Evolutionary conservation across 2,797 vertebrate species (phyloP), one percentile per base, ranked within the genome.

Genomic region (Urosaurus nigricauda): DNA sequence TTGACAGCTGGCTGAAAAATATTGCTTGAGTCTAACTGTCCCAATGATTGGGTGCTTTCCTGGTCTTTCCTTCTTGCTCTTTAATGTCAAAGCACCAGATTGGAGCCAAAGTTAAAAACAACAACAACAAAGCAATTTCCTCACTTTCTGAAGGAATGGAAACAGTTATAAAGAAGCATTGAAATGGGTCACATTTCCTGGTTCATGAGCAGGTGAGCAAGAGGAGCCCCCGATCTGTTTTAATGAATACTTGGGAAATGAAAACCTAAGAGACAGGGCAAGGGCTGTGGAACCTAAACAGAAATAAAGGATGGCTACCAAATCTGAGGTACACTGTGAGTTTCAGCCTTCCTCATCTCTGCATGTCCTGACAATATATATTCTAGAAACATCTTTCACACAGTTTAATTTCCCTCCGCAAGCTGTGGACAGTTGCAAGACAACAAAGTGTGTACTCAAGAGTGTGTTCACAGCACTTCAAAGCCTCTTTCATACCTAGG

Each of bases 1-100:
- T 97, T 1, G 93, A 96, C 96, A 97, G 96, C 93, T 94, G 92
- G 93, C 95, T 88, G 93, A 95, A 96, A 97, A 97, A 96, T 96
- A 96, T 74, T 94, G 95, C 92, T 94, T 89, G 90, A 95, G 93
- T 96, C 91, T 94, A 94, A 96, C 93, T 90, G 88, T 93, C 90
- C 92, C 43, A 32, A 93, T 85, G 92, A 94, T 79, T 89, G 89
- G 90, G 93, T n/a, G 1, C 79, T 92, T 93, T 92, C 93, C 90
- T 86, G 94, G 89, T 84, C 86, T 92, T 93, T 94, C 93, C 53
- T 78, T 94, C 91, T 94, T 87, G 88, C 88, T 93, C 81, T 87
- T 17, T 88, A 93, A 93, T 90, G 93, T 82, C 70, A 88, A 85
- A 96, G 90, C 88, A 90, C 85, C 94, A 96, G 93, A 88, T 84